Base-by-base conservation (phyloP, 2,113 vertebrate species). In the Ammospiza nelsoni region DNA sequence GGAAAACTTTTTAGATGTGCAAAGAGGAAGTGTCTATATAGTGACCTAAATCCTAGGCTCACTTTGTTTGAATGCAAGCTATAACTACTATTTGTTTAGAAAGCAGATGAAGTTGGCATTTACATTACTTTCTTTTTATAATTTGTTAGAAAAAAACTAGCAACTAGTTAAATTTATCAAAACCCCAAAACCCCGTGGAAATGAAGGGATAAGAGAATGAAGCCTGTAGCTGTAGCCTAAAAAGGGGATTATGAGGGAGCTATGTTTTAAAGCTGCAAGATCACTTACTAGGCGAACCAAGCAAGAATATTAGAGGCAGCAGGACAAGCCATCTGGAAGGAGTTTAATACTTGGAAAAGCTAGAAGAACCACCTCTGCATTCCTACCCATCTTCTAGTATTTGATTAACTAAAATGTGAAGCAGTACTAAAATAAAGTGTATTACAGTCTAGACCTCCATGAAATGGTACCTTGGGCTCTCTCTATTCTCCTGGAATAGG, bases 181-280 rank as follows among this genome's bases (percentile, higher is more conserved):
- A 74, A 15, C 0, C 5, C 6, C 44, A 15, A 73, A 74, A 9
- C 4, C 14, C 27, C 18, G 12, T 0, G 20, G 11, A 39, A 77
- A 69, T 31, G 39, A 69, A 66, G 14, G 22, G 20, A 37, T 10
- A 59, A 65, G 39, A 69, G 18, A 73, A 72, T 21, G 12, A 77
- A 46, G 5, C 35, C 35, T 35, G 35, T 35, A 35, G 35, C 43
- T 16, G 12, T 9, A 49, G 18, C 48, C 29, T 52, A 79, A 19
- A 66, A 78, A 49, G 2, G 17, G 12, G 9, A 46, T 9, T 9
- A 15, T 7, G 5, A 88, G 9, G 2, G 15, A 83, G 58, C 7
- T 69, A 15, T 44, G 24, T 71, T 89, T 69, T 59, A 52, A 79
- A 78, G 43, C 46, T 69, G 52, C 43, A 66, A 31, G 25, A 37